Conservation (phyloP, 2,113 vertebrate species). For the Tonatia bakeri region DNA sequence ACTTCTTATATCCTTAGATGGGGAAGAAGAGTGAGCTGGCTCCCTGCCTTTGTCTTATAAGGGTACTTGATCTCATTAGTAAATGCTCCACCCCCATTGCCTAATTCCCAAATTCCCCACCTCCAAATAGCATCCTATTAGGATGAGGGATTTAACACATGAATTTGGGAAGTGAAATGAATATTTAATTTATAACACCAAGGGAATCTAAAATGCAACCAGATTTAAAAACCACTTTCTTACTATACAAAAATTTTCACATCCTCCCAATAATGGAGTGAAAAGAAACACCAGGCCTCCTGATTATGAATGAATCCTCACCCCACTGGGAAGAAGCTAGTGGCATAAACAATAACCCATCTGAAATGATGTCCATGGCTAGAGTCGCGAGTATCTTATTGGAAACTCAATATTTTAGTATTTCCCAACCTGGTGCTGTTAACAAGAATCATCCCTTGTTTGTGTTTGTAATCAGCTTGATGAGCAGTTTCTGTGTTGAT, state of each 20-base stretch:
- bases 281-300: background rate
- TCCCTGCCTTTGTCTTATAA: background rate
- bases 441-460: slow-evolving; percentile 71
- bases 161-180: background rate
- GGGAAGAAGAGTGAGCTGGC: background rate
- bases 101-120: background rate
- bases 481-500: slow-evolving; percentile 69
- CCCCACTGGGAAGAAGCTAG: slow-evolving; percentile 42
- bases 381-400: slow-evolving; percentile 40
- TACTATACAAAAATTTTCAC: background rate
- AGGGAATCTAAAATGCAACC: background rate
- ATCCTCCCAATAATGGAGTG: background rate
- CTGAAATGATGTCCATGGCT: background rate
- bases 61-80: background rate
- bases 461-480: slow-evolving; percentile 73
- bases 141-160: background rate
- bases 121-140: background rate
- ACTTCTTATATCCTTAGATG: background rate
- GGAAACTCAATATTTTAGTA: slow-evolving; percentile 67
- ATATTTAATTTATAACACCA: background rate
- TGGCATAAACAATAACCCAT: background rate
- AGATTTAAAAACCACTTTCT: background rate
- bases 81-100: background rate
- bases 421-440: slow-evolving; percentile 70
- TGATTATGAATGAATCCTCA: background rate